Evolutionary conservation across 1,140 invertebrate genomes (phyloP), one percentile per base, ranked within the genome.

Genomic region (Eriocheir sinensis): DNA sequence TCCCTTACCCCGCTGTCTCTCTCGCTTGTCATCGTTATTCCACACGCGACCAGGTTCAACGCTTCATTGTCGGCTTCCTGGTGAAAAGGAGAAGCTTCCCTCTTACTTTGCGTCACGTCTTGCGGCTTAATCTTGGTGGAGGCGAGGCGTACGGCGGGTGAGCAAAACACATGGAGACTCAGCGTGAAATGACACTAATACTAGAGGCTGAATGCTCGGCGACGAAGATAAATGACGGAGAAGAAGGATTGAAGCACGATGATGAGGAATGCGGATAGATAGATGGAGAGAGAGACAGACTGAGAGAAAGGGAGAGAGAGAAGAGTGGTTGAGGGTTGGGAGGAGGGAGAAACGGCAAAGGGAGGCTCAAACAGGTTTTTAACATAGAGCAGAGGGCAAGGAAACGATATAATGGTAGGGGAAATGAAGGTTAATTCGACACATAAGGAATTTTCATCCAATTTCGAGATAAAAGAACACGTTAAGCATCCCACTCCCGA

Each of bases 271-370:
- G 21, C 1, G n/a, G 60, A 72, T 6, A 48, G 41, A 48, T 15
- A 53, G 89, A 90, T n/a, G 36, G 44, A 48, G 44, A 90, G 89
- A 48, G 48, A 34, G 40, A 44, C 40, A 89, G 88, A 41, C 27
- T 1, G 44, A 17, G 88, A 89, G 88, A 89, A 30, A 53, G 38
- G 30, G 88, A 41, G 44, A 89, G 38, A 32, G 38, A 41, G 44
- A 44, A 34, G 41, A 89, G 41, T n/a, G 88, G 34, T 34, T n/a
- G 88, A 32, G 48, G 53, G 89, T 21, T 12, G 32, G 41, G 53
- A 0, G 83, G 34, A 0, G 27, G 60, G 1, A 21, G 21, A 72
- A n/a, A 32, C 4, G 36, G 27, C 32, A 86, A 17, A 41, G 30
- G 9, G 40, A 86, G 30, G n/a, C n/a, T n/a, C n/a, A n/a, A n/a